These are phyloP conservation scores for Drosophila kanekoi DNA, from an alignment of 2,888 invertebrate species.

Conservation along the genomic window DNA sequence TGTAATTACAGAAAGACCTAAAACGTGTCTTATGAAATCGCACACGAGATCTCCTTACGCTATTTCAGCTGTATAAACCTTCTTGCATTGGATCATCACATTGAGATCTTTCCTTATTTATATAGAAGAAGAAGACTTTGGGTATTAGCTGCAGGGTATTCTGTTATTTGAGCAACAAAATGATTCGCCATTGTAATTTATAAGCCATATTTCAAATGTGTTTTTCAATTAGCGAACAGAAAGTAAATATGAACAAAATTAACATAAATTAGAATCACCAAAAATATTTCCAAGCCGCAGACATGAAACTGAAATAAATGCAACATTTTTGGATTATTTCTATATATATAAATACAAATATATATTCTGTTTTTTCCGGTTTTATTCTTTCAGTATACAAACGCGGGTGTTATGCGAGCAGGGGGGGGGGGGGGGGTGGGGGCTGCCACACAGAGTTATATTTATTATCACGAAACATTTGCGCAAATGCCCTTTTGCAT, in stretches of 20 bases:
- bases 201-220: constrained; percentile 22
- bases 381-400: constrained; percentile 11
- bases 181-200: not conserved
- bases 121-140: no score
- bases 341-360: constrained; percentile 8
- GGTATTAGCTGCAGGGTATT: not conserved
- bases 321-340: constrained; percentile 25
- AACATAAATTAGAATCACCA: constrained; percentile 61
- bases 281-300: constrained; percentile 53
- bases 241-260: constrained; percentile 52
- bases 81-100: no score
- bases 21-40: not conserved
- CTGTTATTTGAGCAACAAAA: not conserved
- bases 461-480: constrained; percentile 81
- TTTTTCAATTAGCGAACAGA: constrained; percentile 52
- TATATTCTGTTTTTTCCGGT: constrained; percentile 16
- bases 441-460: constrained; percentile 74
- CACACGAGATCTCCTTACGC: not conserved
- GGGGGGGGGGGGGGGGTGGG: not conserved
- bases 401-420: not conserved
- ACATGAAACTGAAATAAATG: constrained; percentile 56
- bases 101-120: no score
- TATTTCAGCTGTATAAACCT: no score
- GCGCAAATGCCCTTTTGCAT: constrained; percentile 79
- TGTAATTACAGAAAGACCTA: no score